Percentiles rank a stretch among this genome's conserved stretches.
Conservation (phyloP, 2,888 invertebrate genomes). For the Metacarcinus magister region DNA sequence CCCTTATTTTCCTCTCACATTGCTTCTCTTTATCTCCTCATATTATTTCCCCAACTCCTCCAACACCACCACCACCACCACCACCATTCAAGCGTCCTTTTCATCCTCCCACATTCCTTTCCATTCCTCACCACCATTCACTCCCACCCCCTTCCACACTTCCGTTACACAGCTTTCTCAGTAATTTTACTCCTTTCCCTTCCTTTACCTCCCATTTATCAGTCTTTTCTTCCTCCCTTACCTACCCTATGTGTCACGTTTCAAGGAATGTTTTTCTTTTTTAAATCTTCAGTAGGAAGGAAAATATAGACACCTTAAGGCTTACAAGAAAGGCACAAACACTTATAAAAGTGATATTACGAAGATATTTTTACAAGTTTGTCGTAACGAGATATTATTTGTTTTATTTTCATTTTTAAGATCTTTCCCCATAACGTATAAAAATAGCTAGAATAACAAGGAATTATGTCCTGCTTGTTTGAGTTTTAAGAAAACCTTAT, state of each 20-base stretch:
- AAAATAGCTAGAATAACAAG: not conserved
- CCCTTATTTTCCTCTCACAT: conserved; percentile 4
- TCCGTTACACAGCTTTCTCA: conserved; percentile 26
- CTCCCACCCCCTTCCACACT: not conserved
- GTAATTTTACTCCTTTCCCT: not conserved
- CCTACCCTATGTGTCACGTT: not conserved
- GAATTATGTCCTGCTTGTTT: not conserved
- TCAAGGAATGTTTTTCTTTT: not conserved
- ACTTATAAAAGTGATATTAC: not conserved
- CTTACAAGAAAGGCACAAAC: not conserved
- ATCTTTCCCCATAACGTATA: not conserved
- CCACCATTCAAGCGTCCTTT: not conserved
- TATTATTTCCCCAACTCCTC: not conserved
- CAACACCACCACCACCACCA: too few relatives aligned
- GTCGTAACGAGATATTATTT: not conserved
- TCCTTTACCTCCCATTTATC: not conserved
- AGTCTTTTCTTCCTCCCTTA: not conserved
- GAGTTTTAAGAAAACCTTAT: not conserved
- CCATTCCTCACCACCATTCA: not conserved
- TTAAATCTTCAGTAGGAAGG: not conserved
- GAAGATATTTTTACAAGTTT: not conserved
- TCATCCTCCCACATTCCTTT: not conserved
- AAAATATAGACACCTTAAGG: not conserved
- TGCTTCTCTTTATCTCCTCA: not conserved
- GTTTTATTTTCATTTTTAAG: not conserved